These are phyloP conservation scores for Drosophila kanekoi DNA, from an alignment of 2,888 invertebrate genomes.

Conservation along the genomic window DNA sequence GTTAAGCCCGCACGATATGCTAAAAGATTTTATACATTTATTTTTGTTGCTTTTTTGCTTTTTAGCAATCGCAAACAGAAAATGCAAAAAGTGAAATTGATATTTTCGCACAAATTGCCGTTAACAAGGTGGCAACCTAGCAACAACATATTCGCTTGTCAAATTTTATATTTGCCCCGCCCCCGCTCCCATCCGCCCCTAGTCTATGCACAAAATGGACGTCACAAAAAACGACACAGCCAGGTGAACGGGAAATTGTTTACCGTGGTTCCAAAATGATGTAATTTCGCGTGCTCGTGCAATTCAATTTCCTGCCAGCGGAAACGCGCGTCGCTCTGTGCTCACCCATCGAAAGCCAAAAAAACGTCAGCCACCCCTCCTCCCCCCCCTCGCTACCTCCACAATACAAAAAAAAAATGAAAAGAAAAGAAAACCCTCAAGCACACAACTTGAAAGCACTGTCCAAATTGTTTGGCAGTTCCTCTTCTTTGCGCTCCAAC, in stretches of 20 bases:
- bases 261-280: constrained; percentile 81
- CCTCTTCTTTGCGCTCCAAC: constrained; percentile 22
- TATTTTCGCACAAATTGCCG: constrained; percentile 71
- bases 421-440: constrained; percentile 16
- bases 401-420: not conserved
- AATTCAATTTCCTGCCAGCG: constrained; percentile 83
- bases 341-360: constrained; percentile 55
- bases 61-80: constrained; percentile 35
- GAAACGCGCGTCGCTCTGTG: constrained; percentile 78
- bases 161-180: constrained; percentile 51
- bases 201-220: constrained; percentile 2
- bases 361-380: constrained; percentile 12
- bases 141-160: constrained; percentile 69
- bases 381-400: constrained; percentile 14
- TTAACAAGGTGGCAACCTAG: constrained; percentile 67
- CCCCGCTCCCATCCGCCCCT: not conserved
- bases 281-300: constrained; percentile 84
- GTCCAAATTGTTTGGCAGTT: constrained; percentile 64
- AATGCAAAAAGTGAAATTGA: constrained; percentile 67
- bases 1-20: constrained; percentile 32
- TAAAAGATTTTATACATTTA: constrained; percentile 10
- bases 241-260: constrained; percentile 80
- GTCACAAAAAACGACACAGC: constrained; percentile 42
- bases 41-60: constrained; percentile 14
- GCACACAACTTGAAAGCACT: constrained; percentile 48